Evolutionary conservation across 2,797 vertebrate species (phyloP).

Genomic region (Chaetodon trifasciatus): DNA sequence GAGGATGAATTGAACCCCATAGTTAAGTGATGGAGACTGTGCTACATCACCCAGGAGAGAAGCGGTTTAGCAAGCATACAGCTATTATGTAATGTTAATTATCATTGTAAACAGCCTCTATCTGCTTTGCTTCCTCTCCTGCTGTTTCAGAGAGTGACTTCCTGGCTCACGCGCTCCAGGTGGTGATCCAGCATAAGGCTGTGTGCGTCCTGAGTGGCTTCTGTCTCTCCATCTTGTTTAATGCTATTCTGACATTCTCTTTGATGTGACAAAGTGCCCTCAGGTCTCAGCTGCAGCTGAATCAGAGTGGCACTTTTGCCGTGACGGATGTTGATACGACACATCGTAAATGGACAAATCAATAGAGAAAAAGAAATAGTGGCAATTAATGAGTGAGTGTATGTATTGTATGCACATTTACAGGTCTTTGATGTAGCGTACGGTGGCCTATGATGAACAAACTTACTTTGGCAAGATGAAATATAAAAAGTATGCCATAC

Average conservation of each 20-base stretch:
- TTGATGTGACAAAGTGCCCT: conserved; percentile 1
- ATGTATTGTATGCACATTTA: not conserved
- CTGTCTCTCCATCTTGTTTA: not conserved
- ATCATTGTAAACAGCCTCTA: conserved; percentile 35
- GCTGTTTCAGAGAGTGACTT: conserved; percentile 2
- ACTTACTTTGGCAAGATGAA: not conserved
- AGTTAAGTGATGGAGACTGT: conserved; percentile 15
- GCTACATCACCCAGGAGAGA: conserved; percentile 32
- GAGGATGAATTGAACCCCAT: not conserved
- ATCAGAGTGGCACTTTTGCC: not conserved
- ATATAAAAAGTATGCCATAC: not conserved
- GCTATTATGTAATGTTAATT: conserved; percentile 42
- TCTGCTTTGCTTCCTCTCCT: conserved; percentile 25
- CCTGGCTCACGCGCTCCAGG: conserved; percentile 11
- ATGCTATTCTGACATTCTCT: conserved; percentile 10
- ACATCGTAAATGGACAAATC: not conserved
- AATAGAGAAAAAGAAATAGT: not conserved
- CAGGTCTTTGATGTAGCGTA: not conserved
- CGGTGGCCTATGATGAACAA: not conserved
- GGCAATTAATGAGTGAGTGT: not conserved
- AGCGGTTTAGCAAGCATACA: conserved; percentile 21
- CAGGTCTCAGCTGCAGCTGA: not conserved
- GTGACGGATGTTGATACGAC: not conserved
- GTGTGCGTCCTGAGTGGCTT: not conserved
- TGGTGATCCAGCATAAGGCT: not conserved